Conservation (phyloP, 2,888 invertebrate genomes). For the Spilarctia lutea region DNA sequence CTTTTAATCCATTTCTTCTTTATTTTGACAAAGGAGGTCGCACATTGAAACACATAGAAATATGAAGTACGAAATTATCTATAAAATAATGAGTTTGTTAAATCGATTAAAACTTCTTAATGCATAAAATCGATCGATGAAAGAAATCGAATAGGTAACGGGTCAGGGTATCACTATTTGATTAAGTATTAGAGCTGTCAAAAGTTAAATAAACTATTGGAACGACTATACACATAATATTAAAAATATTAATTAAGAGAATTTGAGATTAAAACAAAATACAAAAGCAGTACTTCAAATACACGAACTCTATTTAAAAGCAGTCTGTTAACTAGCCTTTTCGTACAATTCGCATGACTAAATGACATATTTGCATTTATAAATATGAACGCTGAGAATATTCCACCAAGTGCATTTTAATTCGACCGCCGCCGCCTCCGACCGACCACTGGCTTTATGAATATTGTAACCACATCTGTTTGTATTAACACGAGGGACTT, state of each 20-base stretch:
- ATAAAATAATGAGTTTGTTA: too few relatives aligned
- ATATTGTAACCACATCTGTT: neutral
- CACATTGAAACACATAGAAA: too few relatives aligned
- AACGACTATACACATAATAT: too few relatives aligned
- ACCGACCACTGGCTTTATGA: conserved; percentile 1
- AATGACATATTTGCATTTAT: conserved; percentile 6
- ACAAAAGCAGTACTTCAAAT: neutral
- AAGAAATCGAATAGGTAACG: too few relatives aligned
- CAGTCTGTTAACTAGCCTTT: conserved; percentile 2
- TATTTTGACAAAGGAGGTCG: too few relatives aligned
- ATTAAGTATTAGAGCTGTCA: too few relatives aligned
- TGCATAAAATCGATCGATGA: too few relatives aligned
- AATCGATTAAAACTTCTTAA: too few relatives aligned
- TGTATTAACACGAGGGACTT: neutral
- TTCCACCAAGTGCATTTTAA: conserved; percentile 4
- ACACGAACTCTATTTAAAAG: neutral
- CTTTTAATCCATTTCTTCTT: too few relatives aligned
- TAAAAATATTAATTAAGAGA: neutral
- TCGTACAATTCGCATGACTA: neutral
- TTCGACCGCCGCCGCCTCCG: neutral
- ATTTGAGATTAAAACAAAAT: neutral
- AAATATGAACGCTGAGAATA: conserved; percentile 1
- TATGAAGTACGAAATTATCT: too few relatives aligned
- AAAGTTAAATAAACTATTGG: too few relatives aligned
- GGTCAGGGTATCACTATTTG: too few relatives aligned